phyloP scores from a whole-genome alignment of 1,140 invertebrate genomes.

The Luehdorfia chinensis region DNA sequence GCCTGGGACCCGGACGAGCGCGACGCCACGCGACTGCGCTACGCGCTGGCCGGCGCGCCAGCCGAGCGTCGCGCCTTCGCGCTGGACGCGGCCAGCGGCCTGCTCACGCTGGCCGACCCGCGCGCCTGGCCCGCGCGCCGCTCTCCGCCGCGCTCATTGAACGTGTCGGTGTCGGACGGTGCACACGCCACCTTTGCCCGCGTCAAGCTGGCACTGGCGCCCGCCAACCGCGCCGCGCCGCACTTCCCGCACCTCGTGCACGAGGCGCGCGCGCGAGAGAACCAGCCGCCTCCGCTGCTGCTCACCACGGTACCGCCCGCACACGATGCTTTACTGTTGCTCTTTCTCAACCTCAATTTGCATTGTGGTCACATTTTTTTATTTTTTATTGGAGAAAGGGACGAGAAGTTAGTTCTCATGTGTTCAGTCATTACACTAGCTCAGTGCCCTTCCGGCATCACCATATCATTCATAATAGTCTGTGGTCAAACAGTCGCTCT shows the following conservation, averaged over 20 bases:
- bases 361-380: slow-evolving; percentile 2
- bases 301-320: slow-evolving; percentile 78
- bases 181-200: slow-evolving; percentile 91
- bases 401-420: too few species aligned
- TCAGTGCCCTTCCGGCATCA: too few species aligned
- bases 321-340: too few species aligned
- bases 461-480: too few species aligned
- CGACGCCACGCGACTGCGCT: slow-evolving; percentile 85
- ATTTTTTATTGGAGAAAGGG: too few species aligned
- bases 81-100: slow-evolving; percentile 81
- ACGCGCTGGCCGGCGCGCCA: slow-evolving; percentile 91
- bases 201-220: slow-evolving; percentile 87
- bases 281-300: slow-evolving; percentile 85
- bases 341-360: too few species aligned
- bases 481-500: too few species aligned
- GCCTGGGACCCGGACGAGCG: slow-evolving; percentile 92
- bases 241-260: slow-evolving; percentile 86
- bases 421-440: too few species aligned
- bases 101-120: slow-evolving; percentile 83
- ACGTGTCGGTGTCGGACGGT: slow-evolving; percentile 94
- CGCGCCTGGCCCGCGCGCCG: slow-evolving; percentile 69
- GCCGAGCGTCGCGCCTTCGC: slow-evolving; percentile 87
- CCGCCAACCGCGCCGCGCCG: slow-evolving; percentile 89
- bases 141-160: slow-evolving; percentile 76
- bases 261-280: slow-evolving; percentile 88